phyloP scores from a whole-genome alignment of 1,140 invertebrate species.

The Neodiprion virginianus region DNA sequence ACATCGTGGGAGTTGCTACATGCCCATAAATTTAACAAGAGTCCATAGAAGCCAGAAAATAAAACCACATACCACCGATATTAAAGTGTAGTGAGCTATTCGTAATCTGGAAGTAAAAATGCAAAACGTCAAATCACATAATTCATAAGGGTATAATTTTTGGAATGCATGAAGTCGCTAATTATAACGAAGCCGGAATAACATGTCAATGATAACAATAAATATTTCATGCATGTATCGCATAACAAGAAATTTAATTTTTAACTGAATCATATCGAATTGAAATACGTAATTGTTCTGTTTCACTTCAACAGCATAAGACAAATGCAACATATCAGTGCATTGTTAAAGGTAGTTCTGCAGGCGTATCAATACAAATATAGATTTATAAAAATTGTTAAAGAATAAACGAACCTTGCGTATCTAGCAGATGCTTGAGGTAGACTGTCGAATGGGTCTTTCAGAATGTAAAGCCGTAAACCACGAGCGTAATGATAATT shows the following conservation, averaged over 20 bases:
- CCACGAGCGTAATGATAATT: conserved; percentile 56
- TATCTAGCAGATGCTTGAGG: conserved; percentile 33
- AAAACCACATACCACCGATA: conserved; percentile 17
- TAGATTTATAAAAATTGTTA: too few species aligned
- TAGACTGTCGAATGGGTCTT: conserved; percentile 57
- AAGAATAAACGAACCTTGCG: conserved; percentile 27
- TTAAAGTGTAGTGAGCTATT: conserved; percentile 31
- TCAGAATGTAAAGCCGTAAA: conserved; percentile 56
- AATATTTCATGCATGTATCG: conserved; percentile 2
- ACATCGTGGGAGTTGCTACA: too few species aligned
- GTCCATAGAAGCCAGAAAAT: conserved; percentile 20
- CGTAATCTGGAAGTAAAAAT: conserved; percentile 26
- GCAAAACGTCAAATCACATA: too few species aligned
- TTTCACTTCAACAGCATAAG: too few species aligned
- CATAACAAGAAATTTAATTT: too few species aligned
- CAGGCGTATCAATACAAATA: too few species aligned
- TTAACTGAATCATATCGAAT: not conserved
- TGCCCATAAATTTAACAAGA: too few species aligned
- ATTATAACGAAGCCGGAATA: not conserved
- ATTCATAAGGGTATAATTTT: too few species aligned
- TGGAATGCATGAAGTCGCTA: not conserved
- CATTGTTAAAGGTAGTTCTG: too few species aligned
- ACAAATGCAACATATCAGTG: too few species aligned
- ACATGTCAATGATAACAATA: not conserved
- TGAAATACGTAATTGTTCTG: too few species aligned